Conservation (phyloP, 2,113 vertebrate species). For the Alethe diademata region DNA sequence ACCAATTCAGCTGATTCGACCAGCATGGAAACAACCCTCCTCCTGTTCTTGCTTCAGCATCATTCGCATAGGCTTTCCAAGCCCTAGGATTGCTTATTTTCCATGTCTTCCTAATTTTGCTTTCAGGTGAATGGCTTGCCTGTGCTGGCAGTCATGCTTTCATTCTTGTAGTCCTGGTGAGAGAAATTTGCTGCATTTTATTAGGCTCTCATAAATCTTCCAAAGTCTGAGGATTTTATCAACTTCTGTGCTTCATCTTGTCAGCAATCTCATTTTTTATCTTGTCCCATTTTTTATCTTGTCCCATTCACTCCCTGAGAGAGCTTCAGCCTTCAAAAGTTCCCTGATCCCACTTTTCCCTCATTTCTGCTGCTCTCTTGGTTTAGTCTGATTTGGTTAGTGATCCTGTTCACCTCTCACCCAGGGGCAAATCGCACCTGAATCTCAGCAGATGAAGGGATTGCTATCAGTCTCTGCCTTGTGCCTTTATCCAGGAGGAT, state of each 20-base stretch:
- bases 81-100: neutral
- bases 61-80: neutral
- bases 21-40: neutral
- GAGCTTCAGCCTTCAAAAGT: neutral
- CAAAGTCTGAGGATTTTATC: neutral
- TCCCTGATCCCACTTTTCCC: neutral
- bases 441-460: neutral
- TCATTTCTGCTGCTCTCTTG: accelerated
- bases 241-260: neutral
- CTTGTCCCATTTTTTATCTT: neutral
- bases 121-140: neutral
- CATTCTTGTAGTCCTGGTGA: neutral
- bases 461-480: neutral
- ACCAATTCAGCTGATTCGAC: accelerated
- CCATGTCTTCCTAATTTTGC: neutral
- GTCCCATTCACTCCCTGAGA: neutral
- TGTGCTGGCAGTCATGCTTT: neutral
- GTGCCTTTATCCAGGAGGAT: neutral
- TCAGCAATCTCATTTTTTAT: constrained; percentile 4
- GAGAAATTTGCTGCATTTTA: neutral
- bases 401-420: neutral
- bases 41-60: neutral
- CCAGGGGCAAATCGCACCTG: neutral
- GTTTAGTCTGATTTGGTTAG: neutral
- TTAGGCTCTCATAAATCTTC: neutral